Base-by-base conservation (phyloP, 2,888 invertebrate genomes). In the Drosophila demipolita region DNA sequence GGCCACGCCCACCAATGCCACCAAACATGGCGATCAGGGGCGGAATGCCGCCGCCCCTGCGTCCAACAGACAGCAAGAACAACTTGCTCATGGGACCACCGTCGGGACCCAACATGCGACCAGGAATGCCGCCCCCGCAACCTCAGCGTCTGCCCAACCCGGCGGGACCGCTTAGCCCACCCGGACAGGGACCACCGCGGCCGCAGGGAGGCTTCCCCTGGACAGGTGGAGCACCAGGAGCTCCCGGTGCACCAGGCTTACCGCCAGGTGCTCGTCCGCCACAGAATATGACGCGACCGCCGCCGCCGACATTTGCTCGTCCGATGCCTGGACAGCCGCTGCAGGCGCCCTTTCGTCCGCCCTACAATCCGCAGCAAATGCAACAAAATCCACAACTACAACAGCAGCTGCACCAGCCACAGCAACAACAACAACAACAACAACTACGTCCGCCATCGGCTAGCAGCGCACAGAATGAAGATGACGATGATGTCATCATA, bases 11-110 rank as follows among this genome's bases (percentile, higher is more conserved):
- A 20, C 90, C 91, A 32, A 90, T 91, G 82, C 90, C 90, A 15
- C 83, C 91, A 80, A 89, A 88, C 29, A 90, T 90, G 90, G 76
- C 58, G 20, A 75, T 66, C 32, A 83, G 76, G 20, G 78, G 89
- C 45, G 81, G 84, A n/a, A 84, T 87, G 79, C 91, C 90, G 33
- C 93, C 94, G 15, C 91, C 87, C 4, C 65, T 94, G 71, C 91
- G 92, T 26, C 89, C 94, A 59, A 87, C 93, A 57, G 94, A 94
- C 83, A 94, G 94, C 87, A 93, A 94, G 71, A 92, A 90, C 64
- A 93, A 92, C 63, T 82, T 94, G 64, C 64, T 92, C 33, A 82
- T 91, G 83, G 91, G 91, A 6, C 90, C 90, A 50, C 90, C 87
- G 23, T 77, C 86, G 23, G 89, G 82, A 15, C 45, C 23, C 45